Evolutionary conservation across 2,797 vertebrate genomes (phyloP).

Genomic region (Necrosyrtes monachus): DNA sequence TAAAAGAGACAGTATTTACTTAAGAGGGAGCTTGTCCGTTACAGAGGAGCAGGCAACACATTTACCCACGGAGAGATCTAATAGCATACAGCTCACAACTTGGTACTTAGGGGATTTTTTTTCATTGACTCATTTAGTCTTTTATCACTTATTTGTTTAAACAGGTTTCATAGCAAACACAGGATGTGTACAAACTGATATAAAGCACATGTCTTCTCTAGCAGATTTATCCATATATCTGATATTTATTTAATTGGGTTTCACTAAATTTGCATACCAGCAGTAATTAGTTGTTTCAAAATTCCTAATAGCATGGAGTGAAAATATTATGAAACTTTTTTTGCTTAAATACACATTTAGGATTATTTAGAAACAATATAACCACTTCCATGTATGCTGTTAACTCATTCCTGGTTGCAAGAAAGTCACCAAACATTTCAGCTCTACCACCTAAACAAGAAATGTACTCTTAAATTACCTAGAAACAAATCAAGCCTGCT

Average conservation of each 20-base stretch:
- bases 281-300: constrained; percentile 60
- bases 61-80: constrained; percentile 27
- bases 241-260: constrained; percentile 60
- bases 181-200: constrained; percentile 23
- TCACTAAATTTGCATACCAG: constrained; percentile 48
- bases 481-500: constrained; percentile 17
- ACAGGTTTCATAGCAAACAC: constrained; percentile 48
- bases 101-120: constrained; percentile 14
- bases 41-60: background rate
- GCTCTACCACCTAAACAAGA: background rate
- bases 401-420: background rate
- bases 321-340: constrained; percentile 33
- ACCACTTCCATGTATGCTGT: background rate
- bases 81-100: background rate
- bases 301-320: constrained; percentile 32
- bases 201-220: background rate
- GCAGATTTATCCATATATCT: constrained; percentile 22
- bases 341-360: background rate
- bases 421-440: background rate
- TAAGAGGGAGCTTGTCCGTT: background rate
- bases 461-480: constrained; percentile 10
- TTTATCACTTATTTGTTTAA: constrained; percentile 68
- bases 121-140: constrained; percentile 35
- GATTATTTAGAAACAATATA: constrained; percentile 28
- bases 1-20: constrained; percentile 1